These are phyloP conservation scores for Trachymyrmex septentrionalis DNA, from an alignment of 1,140 invertebrate species.

Conservation along the genomic window DNA sequence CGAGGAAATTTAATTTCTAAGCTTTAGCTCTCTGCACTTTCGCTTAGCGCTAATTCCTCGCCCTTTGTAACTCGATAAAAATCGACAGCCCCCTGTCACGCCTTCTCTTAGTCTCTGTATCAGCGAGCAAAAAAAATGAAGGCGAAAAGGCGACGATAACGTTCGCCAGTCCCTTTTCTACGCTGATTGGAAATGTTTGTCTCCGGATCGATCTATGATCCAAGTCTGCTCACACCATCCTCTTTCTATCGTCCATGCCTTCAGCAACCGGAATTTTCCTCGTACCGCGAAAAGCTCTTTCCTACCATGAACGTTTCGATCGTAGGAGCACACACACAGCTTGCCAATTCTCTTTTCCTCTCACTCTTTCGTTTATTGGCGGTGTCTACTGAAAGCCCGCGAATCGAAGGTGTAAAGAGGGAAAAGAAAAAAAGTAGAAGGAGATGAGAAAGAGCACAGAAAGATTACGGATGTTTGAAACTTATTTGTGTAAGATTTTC, in stretches of 20 bases:
- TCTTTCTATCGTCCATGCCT: conserved; percentile 5
- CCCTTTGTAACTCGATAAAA: conserved; percentile 80
- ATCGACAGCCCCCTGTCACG: conserved; percentile 63
- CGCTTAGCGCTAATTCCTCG: conserved; percentile 76
- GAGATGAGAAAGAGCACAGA: conserved; percentile 17
- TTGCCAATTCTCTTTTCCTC: conserved; percentile 60
- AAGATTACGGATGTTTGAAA: conserved; percentile 75
- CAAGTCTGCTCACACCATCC: neutral
- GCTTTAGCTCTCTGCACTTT: conserved; percentile 64
- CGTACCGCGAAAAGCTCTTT: conserved; percentile 58
- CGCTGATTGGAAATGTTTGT: conserved; percentile 72
- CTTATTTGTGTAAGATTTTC: conserved; percentile 52
- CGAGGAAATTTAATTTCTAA: conserved; percentile 82
- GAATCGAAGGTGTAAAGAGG: conserved; percentile 43
- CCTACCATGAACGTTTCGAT: conserved; percentile 53
- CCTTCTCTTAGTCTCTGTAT: conserved; percentile 23
- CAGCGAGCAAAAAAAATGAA: conserved; percentile 22
- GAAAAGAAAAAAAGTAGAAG: conserved; percentile 56
- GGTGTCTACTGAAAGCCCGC: conserved; percentile 75
- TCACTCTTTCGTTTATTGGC: conserved; percentile 73
- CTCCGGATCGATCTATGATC: conserved; percentile 57
- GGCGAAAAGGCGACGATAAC: conserved; percentile 21
- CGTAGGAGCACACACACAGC: conserved; percentile 45
- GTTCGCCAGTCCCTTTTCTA: conserved; percentile 12
- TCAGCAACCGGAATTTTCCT: conserved; percentile 38